A percentile compares a stretch with the other conserved stretches of the same genome.
Evolutionary conservation across 2,888 invertebrate species (phyloP).

Genomic region (Kuschelorhynchus macadamiae): DNA sequence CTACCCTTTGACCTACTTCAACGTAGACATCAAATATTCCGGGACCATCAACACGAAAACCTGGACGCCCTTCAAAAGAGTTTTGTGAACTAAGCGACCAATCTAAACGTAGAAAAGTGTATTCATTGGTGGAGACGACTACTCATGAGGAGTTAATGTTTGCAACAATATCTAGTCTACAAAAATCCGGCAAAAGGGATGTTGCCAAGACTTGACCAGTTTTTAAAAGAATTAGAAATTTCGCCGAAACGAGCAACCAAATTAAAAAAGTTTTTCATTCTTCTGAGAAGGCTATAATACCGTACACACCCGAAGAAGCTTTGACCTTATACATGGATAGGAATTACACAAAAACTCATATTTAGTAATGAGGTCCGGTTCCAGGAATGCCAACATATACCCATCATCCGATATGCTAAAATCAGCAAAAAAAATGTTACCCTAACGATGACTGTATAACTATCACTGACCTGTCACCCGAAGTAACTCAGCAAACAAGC

Average conservation of each 20-base stretch:
- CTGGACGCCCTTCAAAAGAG: slow-evolving; percentile 10
- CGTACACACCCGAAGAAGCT: slow-evolving; percentile 8
- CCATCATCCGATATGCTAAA: slow-evolving; percentile 13
- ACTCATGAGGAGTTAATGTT: slow-evolving; percentile 11
- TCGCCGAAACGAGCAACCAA: background rate
- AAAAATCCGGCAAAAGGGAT: slow-evolving; percentile 30
- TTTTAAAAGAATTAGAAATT: background rate
- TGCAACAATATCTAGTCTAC: slow-evolving; percentile 29
- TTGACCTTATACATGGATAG: background rate
- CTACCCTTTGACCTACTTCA: no score
- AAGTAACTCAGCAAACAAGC: slow-evolving; percentile 37
- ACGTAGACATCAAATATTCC: no score
- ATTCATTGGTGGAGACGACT: slow-evolving; percentile 28
- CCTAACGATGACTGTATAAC: slow-evolving; percentile 22
- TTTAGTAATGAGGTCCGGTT: background rate
- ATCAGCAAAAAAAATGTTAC: slow-evolving; percentile 26
- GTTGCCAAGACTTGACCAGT: slow-evolving; percentile 2
- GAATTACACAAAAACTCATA: background rate
- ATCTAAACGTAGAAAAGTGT: slow-evolving; percentile 18
- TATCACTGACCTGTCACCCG: slow-evolving; percentile 20
- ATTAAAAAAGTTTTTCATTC: slow-evolving; percentile 6
- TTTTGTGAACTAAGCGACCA: slow-evolving; percentile 20
- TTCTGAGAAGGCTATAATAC: background rate
- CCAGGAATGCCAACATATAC: slow-evolving; percentile 6
- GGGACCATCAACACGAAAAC: no score